Evolutionary conservation across 1,140 invertebrate genomes (phyloP).

Genomic region (Caenorhabditis elegans): WBcel235 BX284602.5:8964001-8964500

Average conservation of each 20-base stretch:
- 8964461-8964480: no score
- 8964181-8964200: neutral
- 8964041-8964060: conserved; percentile 23
- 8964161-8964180: neutral
- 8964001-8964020: conserved; percentile 44
- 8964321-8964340: neutral
- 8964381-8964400: conserved; percentile 45
- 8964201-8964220: neutral
- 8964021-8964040: conserved; percentile 32
- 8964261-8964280: conserved; percentile 9
- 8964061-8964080: conserved; percentile 43
- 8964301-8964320: conserved; percentile 1
- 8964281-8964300: neutral
- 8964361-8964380: conserved; percentile 41
- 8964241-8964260: neutral
- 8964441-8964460: conserved; percentile 46
- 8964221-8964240: neutral
- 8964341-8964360: conserved; percentile 50
- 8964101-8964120: conserved; percentile 63
- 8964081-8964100: conserved; percentile 39
- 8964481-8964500: no score
- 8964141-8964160: conserved; percentile 43
- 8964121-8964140: conserved; percentile 63
- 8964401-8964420: conserved; percentile 43
- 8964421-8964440: conserved; percentile 47